Evolutionary conservation across 2,113 vertebrate species (phyloP).

Genomic region (Gymnorhina tibicen): DNA sequence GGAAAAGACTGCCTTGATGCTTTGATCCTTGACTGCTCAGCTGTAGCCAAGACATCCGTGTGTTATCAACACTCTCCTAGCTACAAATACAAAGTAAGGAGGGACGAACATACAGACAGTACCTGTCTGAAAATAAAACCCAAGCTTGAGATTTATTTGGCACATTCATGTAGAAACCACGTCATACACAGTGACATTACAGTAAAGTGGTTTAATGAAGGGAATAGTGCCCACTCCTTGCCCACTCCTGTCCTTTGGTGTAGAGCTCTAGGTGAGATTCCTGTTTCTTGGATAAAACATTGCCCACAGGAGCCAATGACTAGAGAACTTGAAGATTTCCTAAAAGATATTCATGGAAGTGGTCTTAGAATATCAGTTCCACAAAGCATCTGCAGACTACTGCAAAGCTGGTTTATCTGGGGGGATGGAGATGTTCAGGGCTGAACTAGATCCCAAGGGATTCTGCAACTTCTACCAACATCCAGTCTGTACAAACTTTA

Average conservation of each 20-base stretch:
- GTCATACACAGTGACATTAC: too few relatives aligned
- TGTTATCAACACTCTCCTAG: neutral
- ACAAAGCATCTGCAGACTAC: neutral
- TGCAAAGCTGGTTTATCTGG: neutral
- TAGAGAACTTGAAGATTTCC: neutral
- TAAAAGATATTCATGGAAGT: neutral
- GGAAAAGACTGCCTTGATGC: neutral
- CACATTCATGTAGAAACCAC: rapidly evolving
- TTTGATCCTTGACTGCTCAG: neutral
- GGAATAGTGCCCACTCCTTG: neutral
- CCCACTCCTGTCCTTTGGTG: neutral
- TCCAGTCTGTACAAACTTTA: neutral
- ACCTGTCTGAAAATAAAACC: neutral
- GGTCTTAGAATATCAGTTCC: neutral
- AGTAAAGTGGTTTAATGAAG: neutral
- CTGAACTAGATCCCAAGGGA: neutral
- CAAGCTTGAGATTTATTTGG: neutral
- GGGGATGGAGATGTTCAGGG: neutral
- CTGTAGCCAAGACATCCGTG: rapidly evolving
- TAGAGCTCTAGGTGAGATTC: neutral
- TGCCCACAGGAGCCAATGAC: neutral
- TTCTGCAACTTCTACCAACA: neutral
- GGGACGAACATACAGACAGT: neutral
- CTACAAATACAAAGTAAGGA: neutral
- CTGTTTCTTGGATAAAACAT: neutral